Evolutionary conservation across 2,888 invertebrate species (phyloP), one percentile per base, ranked within the genome.

Genomic region (Phaonia tiefii): DNA sequence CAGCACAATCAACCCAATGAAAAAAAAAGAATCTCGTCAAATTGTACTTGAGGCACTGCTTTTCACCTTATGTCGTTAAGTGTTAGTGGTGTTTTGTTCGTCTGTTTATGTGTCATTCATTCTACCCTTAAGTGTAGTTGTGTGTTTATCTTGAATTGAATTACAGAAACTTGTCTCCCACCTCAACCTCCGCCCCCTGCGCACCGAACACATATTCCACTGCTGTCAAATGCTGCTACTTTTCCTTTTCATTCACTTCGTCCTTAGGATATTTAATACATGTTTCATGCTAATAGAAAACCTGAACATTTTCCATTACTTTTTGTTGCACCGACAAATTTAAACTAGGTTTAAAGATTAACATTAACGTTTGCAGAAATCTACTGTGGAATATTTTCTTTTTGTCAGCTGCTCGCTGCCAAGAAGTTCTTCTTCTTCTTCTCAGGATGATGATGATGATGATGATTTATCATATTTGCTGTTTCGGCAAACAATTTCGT

Each of bases 401-500:
- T 31, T 31, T 31, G 8, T 5, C 4, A 31, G 31, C 3, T 31
- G 31, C 31, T 31, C 31, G 31, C 31, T 8, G 31, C 8, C 31
- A 31, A 5, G n/a, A n/a, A n/a, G n/a, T n/a, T n/a, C n/a, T n/a
- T 3, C 31, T 31, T 31, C 31, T 8, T 8, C 31, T 8, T 31
- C 65, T n/a, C 22, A 22, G 46, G 46, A 65, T 65, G 26, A 26
- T 65, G 44, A 46, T 65, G 71, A 75, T 75, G 75, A 71, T 67
- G 74, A 76, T 77, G 49, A 75, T 79, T 72, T 77, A 22, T 74
- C 58, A 74, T 76, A 60, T 72, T 60, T 44, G 56, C 20, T 69
- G 8, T 31, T 56, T 42, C 22, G 63, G 80, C 72, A 46, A 65
- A 75, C 49, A 70, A 77, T 66, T 74, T 78, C 69, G 63, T 78